Conservation (phyloP, 2,113 vertebrate species). For the Microtus richardsoni region DNA sequence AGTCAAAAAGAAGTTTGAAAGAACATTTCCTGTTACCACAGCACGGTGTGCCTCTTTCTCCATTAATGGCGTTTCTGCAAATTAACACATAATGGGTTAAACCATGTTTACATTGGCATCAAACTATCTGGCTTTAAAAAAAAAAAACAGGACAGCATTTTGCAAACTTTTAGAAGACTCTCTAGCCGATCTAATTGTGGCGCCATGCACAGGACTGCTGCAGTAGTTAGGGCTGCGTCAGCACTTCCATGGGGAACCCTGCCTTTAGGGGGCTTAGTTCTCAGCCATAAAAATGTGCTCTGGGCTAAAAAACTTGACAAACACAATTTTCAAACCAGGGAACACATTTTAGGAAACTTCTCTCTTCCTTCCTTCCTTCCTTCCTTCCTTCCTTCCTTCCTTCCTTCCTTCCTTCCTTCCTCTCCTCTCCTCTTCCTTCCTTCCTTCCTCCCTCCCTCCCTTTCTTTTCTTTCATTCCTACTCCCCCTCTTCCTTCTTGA, state of each 20-base stretch:
- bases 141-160: slow-evolving; percentile 84
- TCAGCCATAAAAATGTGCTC: slow-evolving; percentile 87
- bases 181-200: slow-evolving; percentile 88
- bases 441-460: background rate
- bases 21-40: slow-evolving; percentile 86
- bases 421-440: background rate
- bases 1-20: slow-evolving; percentile 84
- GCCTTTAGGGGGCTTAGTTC: slow-evolving; percentile 88
- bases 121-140: slow-evolving; percentile 78
- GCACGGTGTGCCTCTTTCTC: slow-evolving; percentile 75
- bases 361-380: background rate
- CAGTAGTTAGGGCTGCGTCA: slow-evolving; percentile 87
- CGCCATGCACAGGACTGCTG: slow-evolving; percentile 85
- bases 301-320: slow-evolving; percentile 87
- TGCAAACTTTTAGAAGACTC: slow-evolving; percentile 87
- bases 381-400: background rate
- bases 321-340: slow-evolving; percentile 82
- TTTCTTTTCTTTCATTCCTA: background rate
- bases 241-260: slow-evolving; percentile 88
- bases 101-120: slow-evolving; percentile 89
- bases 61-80: slow-evolving; percentile 88
- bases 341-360: slow-evolving; percentile 83
- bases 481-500: background rate
- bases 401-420: rapidly evolving
- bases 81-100: slow-evolving; percentile 90